Conservation (phyloP, 2,797 vertebrate species). For the Eidolon dupreanum region DNA sequence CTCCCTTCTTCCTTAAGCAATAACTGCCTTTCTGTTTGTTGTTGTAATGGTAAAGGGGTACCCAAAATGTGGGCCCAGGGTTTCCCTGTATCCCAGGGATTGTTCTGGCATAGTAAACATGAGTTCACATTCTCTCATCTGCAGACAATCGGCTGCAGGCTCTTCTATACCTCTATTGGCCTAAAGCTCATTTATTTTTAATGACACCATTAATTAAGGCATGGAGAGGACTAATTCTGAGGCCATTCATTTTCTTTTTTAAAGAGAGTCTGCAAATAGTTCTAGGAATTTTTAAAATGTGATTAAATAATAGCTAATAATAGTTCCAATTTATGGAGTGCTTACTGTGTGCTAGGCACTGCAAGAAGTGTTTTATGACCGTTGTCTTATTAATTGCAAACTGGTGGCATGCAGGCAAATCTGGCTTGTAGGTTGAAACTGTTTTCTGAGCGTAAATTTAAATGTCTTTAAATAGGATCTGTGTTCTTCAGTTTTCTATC, state of each 20-base stretch:
- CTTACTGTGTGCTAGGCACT: conserved; percentile 39
- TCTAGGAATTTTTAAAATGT: conserved; percentile 44
- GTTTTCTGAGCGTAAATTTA: neutral
- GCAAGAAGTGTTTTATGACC: conserved; percentile 43
- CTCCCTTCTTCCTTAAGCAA: neutral
- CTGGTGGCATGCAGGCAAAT: neutral
- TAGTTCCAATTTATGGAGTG: conserved; percentile 37
- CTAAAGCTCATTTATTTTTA: conserved; percentile 47
- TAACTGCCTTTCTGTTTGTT: neutral
- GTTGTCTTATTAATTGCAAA: conserved; percentile 27
- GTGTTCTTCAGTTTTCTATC: neutral
- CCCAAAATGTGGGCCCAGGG: neutral
- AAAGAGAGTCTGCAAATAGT: conserved; percentile 56
- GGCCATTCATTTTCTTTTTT: conserved; percentile 54
- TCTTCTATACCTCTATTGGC: neutral
- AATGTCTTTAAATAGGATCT: neutral
- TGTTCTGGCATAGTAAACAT: neutral
- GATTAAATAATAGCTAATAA: conserved; percentile 59
- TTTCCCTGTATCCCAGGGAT: neutral
- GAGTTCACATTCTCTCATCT: neutral
- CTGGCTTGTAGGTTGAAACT: neutral
- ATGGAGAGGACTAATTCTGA: conserved; percentile 49
- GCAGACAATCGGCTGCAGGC: neutral
- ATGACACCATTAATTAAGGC: conserved; percentile 49
- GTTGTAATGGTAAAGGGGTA: neutral